A percentile compares a stretch with the other conserved stretches of the same genome.
These are phyloP conservation scores for Promerops cafer DNA, from an alignment of 2,113 vertebrate species.

Conservation along the genomic window DNA sequence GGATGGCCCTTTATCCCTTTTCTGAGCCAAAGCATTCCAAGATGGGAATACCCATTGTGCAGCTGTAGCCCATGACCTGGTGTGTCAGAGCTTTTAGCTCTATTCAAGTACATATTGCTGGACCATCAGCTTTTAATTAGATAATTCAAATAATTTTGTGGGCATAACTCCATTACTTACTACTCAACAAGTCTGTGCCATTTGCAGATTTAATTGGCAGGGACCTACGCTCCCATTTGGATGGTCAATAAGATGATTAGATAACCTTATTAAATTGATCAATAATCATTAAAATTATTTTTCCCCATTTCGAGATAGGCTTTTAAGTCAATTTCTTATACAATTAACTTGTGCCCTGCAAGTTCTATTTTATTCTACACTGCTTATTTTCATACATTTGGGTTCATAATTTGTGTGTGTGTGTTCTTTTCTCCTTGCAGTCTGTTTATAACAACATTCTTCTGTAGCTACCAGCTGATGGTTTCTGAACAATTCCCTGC, in stretches of 20 bases:
- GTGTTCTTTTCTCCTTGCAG: neutral
- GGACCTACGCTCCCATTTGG: neutral
- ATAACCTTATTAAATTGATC: neutral
- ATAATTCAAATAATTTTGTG: neutral
- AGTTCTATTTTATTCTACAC: neutral
- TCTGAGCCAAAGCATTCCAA: neutral
- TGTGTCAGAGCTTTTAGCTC: neutral
- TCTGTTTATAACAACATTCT: neutral
- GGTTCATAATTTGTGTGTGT: neutral
- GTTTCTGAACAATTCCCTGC: neutral
- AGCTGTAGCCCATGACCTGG: neutral
- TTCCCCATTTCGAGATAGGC: neutral
- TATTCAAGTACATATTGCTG: neutral
- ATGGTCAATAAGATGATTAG: neutral
- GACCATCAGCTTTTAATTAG: neutral
- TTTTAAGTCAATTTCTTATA: neutral
- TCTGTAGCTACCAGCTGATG: neutral
- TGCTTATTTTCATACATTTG: neutral
- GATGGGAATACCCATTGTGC: neutral
- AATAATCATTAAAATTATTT: neutral
- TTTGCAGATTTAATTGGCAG: neutral
- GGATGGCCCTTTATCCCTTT: neutral
- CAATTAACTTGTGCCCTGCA: neutral
- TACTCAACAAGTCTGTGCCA: neutral
- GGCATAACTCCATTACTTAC: neutral